phyloP scores from a whole-genome alignment of 1,140 invertebrate genomes.

The Pteromalus puparum region DNA sequence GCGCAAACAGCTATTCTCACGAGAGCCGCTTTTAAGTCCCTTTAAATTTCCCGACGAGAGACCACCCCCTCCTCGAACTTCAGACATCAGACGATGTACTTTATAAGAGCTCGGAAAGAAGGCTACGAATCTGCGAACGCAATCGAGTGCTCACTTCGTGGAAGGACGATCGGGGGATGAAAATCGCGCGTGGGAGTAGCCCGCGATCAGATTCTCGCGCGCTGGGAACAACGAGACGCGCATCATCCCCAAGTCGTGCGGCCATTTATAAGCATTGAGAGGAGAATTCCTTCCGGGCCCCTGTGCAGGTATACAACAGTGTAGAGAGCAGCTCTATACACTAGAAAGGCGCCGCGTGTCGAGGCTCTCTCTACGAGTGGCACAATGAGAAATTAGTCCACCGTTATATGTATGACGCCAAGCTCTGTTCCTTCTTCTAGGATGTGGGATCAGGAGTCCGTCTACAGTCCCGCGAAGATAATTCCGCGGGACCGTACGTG shows the following conservation, averaged over 20 bases:
- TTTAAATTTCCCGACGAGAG: conserved; percentile 13
- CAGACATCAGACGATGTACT: not conserved
- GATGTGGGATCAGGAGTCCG: conserved; percentile 24
- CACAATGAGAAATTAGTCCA: conserved; percentile 48
- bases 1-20: conserved; percentile 24
- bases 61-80: not conserved
- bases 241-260: conserved; percentile 9
- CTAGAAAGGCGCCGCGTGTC: conserved; percentile 13
- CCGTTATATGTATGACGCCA: conserved; percentile 7
- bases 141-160: conserved; percentile 45
- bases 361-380: not conserved
- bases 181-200: conserved; percentile 45
- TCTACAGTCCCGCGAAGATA: conserved; percentile 39
- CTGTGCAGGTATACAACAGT: conserved; percentile 18
- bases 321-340: not conserved
- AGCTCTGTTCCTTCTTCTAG: not conserved
- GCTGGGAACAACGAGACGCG: not conserved
- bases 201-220: conserved; percentile 37
- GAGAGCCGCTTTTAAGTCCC: not conserved
- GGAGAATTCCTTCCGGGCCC: conserved; percentile 42
- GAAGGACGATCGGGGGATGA: conserved; percentile 13
- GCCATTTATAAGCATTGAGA: not conserved
- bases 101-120: not conserved
- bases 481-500: conserved; percentile 2
- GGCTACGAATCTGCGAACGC: not conserved